phyloP scores from a whole-genome alignment of 35 echinoderm and acorn worm species.

The Amphiura filiformis region DNA sequence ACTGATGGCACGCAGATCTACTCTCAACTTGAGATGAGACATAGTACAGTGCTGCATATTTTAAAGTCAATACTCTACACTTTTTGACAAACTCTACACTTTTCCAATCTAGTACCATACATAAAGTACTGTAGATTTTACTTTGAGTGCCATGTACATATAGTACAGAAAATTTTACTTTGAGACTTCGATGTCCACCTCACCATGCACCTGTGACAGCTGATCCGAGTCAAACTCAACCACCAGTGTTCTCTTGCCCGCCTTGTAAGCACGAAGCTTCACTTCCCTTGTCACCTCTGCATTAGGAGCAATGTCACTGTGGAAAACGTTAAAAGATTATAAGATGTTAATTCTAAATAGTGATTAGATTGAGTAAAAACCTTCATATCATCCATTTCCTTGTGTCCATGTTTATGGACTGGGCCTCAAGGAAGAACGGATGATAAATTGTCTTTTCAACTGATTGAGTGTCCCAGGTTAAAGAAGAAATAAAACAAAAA shows the following conservation, averaged over 20 bases:
- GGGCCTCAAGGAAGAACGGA: neutral
- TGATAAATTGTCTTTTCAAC: too few species aligned
- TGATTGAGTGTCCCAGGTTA: too few species aligned
- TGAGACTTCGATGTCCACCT: slow-evolving; percentile 11
- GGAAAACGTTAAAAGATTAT: neutral
- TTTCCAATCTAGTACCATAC: too few species aligned
- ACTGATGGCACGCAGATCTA: too few species aligned
- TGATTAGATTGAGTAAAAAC: neutral
- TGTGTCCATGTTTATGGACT: neutral
- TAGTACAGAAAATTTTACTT: too few species aligned
- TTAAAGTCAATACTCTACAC: too few species aligned
- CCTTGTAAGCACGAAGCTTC: neutral
- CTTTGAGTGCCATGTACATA: too few species aligned
- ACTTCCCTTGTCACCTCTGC: neutral
- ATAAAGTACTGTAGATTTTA: neutral
- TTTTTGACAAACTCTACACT: too few species aligned
- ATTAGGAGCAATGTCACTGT: neutral
- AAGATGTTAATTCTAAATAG: neutral
- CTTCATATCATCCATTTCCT: neutral
- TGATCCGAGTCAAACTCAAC: slow-evolving; percentile 35
- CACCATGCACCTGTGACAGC: slow-evolving; percentile 31
- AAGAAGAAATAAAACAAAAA: too few species aligned
- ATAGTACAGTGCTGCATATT: too few species aligned
- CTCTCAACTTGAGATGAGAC: too few species aligned
- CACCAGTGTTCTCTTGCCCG: slow-evolving; percentile 24